A percentile compares a stretch with the other conserved stretches of the same genome.
phyloP scores from a whole-genome alignment of 2,113 vertebrate species.

The Calcarius ornatus region DNA sequence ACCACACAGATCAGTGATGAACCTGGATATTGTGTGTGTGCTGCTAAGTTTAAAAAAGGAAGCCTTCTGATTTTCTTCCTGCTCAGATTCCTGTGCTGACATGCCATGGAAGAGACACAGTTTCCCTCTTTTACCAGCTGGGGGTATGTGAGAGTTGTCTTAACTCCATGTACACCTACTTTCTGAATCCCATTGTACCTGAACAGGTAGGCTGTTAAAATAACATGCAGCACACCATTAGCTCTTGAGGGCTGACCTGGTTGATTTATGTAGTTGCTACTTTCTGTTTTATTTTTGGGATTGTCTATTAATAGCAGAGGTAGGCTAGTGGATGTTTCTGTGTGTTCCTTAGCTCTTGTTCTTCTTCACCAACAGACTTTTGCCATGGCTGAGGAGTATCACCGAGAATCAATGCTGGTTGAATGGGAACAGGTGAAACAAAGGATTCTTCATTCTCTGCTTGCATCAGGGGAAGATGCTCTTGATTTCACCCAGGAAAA shows the following conservation, averaged over 20 bases:
- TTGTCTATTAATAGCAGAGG: not conserved
- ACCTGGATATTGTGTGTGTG: not conserved
- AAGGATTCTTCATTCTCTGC: conserved; percentile 91
- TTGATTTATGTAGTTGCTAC: not conserved
- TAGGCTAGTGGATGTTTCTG: not conserved
- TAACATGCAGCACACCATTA: not conserved
- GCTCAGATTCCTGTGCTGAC: not conserved
- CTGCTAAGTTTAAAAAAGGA: not conserved
- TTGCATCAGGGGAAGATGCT: conserved; percentile 94
- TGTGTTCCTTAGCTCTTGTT: not conserved
- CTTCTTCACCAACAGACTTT: conserved; percentile 81
- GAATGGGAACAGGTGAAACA: conserved; percentile 99
- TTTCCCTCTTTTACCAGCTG: not conserved
- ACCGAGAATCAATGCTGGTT: conserved; percentile 96
- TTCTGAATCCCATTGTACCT: not conserved
- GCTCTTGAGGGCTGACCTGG: not conserved
- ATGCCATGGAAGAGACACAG: not conserved
- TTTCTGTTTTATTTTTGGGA: not conserved
- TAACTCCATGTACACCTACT: not conserved
- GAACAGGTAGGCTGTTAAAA: not conserved
- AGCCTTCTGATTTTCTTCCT: not conserved
- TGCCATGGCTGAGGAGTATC: conserved; percentile 94
- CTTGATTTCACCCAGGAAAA: conserved; percentile 95
- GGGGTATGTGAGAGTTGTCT: not conserved
- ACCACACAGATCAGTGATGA: fast-evolving